phyloP scores from a whole-genome alignment of 2,113 vertebrate genomes.

The Cyprinodon variegatus region DNA sequence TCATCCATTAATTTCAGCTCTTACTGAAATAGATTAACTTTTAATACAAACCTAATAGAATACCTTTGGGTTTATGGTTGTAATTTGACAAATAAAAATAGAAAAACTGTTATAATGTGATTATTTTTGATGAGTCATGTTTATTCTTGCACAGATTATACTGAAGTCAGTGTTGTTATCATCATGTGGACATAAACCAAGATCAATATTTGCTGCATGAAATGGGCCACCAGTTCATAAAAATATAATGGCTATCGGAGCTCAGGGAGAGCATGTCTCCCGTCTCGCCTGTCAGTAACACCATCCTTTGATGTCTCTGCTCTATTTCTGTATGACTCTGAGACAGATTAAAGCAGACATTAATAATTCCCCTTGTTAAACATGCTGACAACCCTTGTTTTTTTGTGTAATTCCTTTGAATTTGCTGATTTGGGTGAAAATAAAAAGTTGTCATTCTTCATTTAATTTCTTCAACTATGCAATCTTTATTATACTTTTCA shows the following conservation, averaged over 20 bases:
- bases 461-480: constrained; percentile 7
- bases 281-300: constrained; percentile 55
- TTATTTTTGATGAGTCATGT: constrained; percentile 3
- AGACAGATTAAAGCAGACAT: constrained; percentile 68
- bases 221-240: constrained; percentile 48
- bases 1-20: background rate
- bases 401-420: constrained; percentile 35
- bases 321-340: constrained; percentile 65
- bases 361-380: constrained; percentile 71
- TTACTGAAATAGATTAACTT: background rate
- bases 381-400: constrained; percentile 41
- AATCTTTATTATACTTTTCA: constrained; percentile 54
- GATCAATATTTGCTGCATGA: constrained; percentile 33
- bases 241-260: constrained; percentile 50
- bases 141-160: background rate
- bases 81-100: no score
- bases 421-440: constrained; percentile 39
- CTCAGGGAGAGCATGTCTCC: constrained; percentile 33
- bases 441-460: constrained; percentile 12
- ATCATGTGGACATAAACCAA: constrained; percentile 15
- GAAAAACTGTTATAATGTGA: background rate
- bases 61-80: background rate
- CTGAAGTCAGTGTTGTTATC: constrained; percentile 17
- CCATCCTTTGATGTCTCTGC: constrained; percentile 71
- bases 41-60: background rate